phyloP scores from a whole-genome alignment of 2,113 vertebrate genomes.

The Oreochromis tanganicae region DNA sequence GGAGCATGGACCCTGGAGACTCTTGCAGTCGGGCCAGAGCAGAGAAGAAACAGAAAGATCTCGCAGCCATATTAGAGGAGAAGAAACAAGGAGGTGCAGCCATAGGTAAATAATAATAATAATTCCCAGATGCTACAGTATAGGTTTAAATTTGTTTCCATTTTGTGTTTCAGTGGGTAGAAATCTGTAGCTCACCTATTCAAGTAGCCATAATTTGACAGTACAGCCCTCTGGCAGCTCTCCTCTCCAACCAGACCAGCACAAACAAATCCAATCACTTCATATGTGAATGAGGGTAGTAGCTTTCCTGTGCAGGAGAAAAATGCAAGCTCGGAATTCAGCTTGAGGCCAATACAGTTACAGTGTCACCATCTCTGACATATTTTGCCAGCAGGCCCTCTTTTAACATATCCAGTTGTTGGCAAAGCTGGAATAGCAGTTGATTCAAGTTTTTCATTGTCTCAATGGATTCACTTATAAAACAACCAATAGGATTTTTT shows the following conservation, averaged over 20 bases:
- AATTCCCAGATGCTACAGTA: background rate
- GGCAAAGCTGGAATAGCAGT: background rate
- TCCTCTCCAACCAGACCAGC: background rate
- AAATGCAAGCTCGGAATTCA: background rate
- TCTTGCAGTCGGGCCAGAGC: slow-evolving; percentile 60
- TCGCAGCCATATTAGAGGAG: slow-evolving; percentile 92
- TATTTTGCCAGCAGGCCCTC: background rate
- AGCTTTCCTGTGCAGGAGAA: background rate
- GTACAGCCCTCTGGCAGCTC: background rate
- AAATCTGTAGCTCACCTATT: background rate
- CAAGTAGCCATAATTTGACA: background rate
- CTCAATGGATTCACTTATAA: background rate
- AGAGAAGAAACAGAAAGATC: slow-evolving; percentile 79
- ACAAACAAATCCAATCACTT: background rate
- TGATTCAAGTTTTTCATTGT: background rate
- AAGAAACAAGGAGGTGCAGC: slow-evolving; percentile 96
- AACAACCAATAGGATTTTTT: background rate
- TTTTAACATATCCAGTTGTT: background rate
- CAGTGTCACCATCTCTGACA: background rate
- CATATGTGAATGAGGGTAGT: background rate
- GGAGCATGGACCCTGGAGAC: slow-evolving; percentile 84
- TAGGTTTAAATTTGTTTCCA: background rate
- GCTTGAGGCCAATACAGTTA: background rate
- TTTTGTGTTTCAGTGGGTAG: background rate
- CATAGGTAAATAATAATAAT: slow-evolving; percentile 78